phyloP scores from a whole-genome alignment of 2,797 vertebrate species.

The Perodicticus potto region DNA sequence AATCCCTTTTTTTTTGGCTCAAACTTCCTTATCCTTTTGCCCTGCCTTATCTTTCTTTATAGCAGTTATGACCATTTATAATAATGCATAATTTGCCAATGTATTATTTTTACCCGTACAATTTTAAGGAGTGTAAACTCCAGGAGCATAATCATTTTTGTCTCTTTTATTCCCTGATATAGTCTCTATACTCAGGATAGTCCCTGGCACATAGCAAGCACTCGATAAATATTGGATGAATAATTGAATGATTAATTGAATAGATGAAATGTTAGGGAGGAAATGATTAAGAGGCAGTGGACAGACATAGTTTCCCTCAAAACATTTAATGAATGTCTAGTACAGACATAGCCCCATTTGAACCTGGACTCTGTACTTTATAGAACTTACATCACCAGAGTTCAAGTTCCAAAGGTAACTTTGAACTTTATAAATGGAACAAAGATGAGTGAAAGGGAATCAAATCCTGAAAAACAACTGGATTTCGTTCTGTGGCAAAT shows the following conservation, averaged over 20 bases:
- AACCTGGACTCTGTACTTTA: neutral
- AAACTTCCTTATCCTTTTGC: neutral
- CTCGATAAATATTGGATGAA: conserved; percentile 32
- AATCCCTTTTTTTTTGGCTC: neutral
- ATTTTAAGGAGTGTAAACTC: neutral
- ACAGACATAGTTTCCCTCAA: neutral
- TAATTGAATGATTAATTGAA: neutral
- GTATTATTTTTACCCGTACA: neutral
- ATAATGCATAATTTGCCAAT: neutral
- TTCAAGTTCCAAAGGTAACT: conserved; percentile 49
- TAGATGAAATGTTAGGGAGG: neutral
- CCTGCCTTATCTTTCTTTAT: neutral
- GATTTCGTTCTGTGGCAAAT: conserved; percentile 32
- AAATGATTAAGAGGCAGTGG: neutral
- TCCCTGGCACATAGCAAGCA: neutral
- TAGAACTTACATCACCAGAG: neutral
- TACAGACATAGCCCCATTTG: neutral
- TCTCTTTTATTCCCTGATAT: neutral
- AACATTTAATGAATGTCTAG: neutral
- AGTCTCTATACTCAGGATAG: neutral
- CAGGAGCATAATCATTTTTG: neutral
- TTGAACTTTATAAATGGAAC: neutral
- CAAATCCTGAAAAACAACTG: conserved; percentile 47
- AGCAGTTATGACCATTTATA: neutral
- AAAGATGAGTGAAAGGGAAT: neutral